phyloP scores from a whole-genome alignment of 2,797 vertebrate genomes.

The Propithecus perrieri region DNA sequence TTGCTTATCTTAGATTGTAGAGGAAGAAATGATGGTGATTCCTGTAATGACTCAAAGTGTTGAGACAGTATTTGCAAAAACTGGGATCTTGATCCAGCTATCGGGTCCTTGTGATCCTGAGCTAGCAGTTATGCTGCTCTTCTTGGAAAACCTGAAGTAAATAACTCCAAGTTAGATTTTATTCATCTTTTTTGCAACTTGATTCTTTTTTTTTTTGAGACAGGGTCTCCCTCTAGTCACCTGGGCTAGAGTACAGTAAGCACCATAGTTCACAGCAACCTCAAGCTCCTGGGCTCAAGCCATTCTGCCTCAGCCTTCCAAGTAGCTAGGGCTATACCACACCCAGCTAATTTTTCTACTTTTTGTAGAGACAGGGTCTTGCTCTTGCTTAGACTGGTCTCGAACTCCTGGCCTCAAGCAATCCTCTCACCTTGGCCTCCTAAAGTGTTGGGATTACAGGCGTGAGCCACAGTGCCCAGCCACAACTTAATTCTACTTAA shows the following conservation, averaged over 20 bases:
- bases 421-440: neutral
- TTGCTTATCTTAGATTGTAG: neutral
- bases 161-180: constrained; percentile 43
- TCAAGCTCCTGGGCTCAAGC: neutral
- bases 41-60: neutral
- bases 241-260: neutral
- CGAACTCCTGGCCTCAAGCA: neutral
- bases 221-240: neutral
- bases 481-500: constrained; percentile 18
- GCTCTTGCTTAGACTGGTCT: neutral
- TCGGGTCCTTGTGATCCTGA: neutral
- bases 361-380: neutral
- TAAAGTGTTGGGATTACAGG: neutral
- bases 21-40: neutral
- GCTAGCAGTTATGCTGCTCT: neutral
- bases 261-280: neutral
- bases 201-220: neutral
- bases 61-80: constrained; percentile 12
- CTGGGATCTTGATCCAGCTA: neutral
- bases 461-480: neutral
- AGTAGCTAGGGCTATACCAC: neutral
- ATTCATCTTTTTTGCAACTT: constrained; percentile 14
- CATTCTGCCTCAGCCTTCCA: neutral
- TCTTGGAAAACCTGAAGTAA: constrained; percentile 50
- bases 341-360: neutral